Evolutionary conservation across 2,888 invertebrate genomes (phyloP).

Genomic region (Eupithecia subfuscata): DNA sequence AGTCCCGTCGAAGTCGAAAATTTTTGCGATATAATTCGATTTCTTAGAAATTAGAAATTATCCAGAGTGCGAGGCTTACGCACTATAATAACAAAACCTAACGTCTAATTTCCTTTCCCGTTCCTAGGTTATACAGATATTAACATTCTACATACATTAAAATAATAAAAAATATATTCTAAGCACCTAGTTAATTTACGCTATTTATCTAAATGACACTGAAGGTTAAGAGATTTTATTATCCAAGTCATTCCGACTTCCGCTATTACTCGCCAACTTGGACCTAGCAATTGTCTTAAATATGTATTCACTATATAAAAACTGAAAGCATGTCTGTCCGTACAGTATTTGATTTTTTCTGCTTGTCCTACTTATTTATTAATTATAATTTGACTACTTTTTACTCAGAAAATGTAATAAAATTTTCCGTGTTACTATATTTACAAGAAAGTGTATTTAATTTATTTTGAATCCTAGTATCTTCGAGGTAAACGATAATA

Average conservation of each 20-base stretch:
- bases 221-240: constrained; percentile 31
- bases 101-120: not conserved
- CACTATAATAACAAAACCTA: no score
- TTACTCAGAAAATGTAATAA: no score
- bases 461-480: no score
- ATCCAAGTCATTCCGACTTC: constrained; percentile 27
- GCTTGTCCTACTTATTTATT: not conserved
- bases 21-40: no score
- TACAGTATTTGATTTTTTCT: not conserved
- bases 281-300: constrained; percentile 44
- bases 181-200: not conserved
- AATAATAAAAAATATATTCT: not conserved
- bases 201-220: constrained; percentile 1
- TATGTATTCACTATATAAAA: constrained; percentile 23
- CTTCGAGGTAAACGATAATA: no score
- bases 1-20: no score
- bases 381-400: no score
- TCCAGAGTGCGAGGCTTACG: no score
- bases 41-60: no score
- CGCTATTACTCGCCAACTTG: constrained; percentile 27
- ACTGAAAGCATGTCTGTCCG: not conserved
- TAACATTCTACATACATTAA: not conserved
- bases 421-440: no score
- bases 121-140: not conserved
- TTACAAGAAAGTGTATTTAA: no score